phyloP scores from a whole-genome alignment of 2,888 invertebrate species.

The Apantesis nais region DNA sequence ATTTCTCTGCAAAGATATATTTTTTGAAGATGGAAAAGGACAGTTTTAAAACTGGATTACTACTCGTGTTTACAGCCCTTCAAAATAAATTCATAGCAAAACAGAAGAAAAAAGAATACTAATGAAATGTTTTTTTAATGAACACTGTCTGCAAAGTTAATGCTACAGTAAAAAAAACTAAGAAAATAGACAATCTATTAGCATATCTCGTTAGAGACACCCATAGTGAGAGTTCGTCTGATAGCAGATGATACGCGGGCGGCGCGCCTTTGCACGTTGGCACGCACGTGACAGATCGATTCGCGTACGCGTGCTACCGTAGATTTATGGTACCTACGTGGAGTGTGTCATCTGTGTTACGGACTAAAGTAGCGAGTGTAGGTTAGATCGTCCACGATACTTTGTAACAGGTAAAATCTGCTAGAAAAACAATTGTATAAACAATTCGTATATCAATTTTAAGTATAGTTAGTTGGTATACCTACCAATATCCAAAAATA shows the following conservation, averaged over 20 bases:
- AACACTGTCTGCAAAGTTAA: too few relatives aligned
- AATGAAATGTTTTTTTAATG: too few relatives aligned
- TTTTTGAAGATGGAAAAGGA: background rate
- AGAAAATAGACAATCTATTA: background rate
- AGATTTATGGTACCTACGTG: constrained; percentile 24
- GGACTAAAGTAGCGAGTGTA: background rate
- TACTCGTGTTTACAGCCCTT: too few relatives aligned
- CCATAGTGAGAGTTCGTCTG: background rate
- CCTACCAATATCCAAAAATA: too few relatives aligned
- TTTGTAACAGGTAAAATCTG: background rate
- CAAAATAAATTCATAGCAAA: background rate
- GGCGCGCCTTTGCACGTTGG: constrained; percentile 26
- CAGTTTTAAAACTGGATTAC: background rate
- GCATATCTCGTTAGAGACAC: background rate
- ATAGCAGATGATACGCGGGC: constrained; percentile 18
- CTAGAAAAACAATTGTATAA: background rate
- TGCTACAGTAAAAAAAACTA: background rate
- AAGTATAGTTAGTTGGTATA: too few relatives aligned
- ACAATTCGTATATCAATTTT: too few relatives aligned
- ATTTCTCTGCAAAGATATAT: background rate
- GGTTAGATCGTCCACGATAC: background rate
- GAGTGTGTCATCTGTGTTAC: constrained; percentile 16
- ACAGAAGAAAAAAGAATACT: too few relatives aligned
- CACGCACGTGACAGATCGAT: constrained; percentile 25
- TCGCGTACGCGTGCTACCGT: constrained; percentile 15